phyloP scores from a whole-genome alignment of 2,113 vertebrate genomes.

The Tupaia chinensis region DNA sequence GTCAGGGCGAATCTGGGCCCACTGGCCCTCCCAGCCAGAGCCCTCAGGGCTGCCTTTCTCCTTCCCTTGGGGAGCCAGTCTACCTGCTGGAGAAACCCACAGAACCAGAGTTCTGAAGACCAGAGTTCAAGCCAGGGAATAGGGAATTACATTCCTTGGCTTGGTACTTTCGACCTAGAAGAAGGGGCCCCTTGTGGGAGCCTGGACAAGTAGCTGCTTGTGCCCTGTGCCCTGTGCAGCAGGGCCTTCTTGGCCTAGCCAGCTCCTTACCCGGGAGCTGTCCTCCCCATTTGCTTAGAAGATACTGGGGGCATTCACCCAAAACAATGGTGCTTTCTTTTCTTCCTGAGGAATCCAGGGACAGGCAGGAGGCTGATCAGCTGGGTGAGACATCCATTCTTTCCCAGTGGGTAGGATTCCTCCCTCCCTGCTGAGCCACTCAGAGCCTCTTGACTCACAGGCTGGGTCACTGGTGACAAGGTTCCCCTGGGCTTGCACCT shows the following conservation, averaged over 20 bases:
- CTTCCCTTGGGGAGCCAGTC: background rate
- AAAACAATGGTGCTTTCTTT: conserved; percentile 64
- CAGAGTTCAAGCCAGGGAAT: background rate
- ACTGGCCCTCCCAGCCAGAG: background rate
- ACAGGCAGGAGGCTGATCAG: background rate
- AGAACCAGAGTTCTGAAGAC: background rate
- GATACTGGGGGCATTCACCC: background rate
- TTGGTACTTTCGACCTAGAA: background rate
- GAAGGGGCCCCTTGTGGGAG: conserved; percentile 24
- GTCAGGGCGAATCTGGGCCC: accelerated
- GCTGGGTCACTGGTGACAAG: background rate
- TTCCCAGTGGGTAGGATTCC: background rate
- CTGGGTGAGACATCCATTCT: background rate
- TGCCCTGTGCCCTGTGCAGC: background rate
- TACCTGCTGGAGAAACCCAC: background rate
- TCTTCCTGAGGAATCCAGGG: background rate
- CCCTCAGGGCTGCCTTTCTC: background rate
- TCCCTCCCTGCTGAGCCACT: background rate
- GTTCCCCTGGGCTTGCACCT: conserved; percentile 26
- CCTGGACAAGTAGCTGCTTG: conserved; percentile 15
- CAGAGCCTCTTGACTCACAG: background rate
- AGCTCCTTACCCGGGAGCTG: background rate
- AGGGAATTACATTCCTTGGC: too few species aligned
- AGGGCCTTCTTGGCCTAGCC: background rate
- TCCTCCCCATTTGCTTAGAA: background rate